Percentiles rank a stretch among this genome's conserved stretches.
Evolutionary conservation across 2,113 vertebrate genomes (phyloP).

Genomic region (Coreoperca whiteheadi): DNA sequence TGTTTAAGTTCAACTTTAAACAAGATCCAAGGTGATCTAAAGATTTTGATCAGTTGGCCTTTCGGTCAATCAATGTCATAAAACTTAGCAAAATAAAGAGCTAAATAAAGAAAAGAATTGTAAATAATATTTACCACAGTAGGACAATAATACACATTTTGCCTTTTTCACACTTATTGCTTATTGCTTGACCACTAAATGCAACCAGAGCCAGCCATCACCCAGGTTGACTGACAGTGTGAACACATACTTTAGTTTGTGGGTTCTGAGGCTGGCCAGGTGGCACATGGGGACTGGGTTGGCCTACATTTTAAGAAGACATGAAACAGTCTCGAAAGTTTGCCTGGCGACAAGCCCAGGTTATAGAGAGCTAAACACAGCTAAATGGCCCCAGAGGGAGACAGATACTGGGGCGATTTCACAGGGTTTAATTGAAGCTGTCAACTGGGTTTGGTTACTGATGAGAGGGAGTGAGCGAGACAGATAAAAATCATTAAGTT

Average conservation of each 20-base stretch:
- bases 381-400: constrained; percentile 70
- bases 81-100: background rate
- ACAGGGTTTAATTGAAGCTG: constrained; percentile 66
- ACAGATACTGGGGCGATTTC: constrained; percentile 64
- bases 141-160: background rate
- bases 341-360: constrained; percentile 67
- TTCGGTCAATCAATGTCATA: background rate
- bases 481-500: constrained; percentile 4
- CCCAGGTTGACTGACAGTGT: background rate
- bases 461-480: constrained; percentile 39
- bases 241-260: background rate
- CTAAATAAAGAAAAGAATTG: background rate
- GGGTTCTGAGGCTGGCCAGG: constrained; percentile 26
- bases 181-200: background rate
- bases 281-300: constrained; percentile 22
- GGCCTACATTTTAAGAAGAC: constrained; percentile 58
- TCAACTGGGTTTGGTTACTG: constrained; percentile 60
- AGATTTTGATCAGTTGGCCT: background rate
- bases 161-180: background rate
- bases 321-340: constrained; percentile 62
- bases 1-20: background rate
- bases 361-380: constrained; percentile 65
- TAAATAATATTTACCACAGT: background rate
- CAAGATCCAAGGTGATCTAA: background rate
- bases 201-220: constrained; percentile 7